Percentiles rank a stretch among this genome's conserved stretches.
phyloP scores from a whole-genome alignment of 2,797 vertebrate species.

The Manis pentadactyla region DNA sequence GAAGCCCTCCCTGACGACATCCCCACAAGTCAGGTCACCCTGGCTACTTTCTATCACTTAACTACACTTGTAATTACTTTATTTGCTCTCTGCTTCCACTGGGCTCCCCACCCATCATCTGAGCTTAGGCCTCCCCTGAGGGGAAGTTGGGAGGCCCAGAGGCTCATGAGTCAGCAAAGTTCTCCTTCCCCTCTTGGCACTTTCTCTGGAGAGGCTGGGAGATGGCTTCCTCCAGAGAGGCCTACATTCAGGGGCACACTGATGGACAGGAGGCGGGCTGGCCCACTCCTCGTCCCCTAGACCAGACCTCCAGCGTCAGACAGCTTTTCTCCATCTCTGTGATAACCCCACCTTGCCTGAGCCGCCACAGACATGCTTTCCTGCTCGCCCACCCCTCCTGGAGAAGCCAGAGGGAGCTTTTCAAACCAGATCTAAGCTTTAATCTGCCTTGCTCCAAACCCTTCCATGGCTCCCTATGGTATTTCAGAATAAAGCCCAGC shows the following conservation, averaged over 20 bases:
- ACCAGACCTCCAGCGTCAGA: neutral
- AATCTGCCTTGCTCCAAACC: neutral
- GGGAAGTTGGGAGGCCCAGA: slow-evolving; percentile 44
- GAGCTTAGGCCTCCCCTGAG: neutral
- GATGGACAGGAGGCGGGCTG: neutral
- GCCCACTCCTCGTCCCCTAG: fast-evolving
- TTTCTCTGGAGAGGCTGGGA: slow-evolving; percentile 29
- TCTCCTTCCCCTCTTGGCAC: slow-evolving; percentile 47
- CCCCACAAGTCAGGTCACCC: neutral
- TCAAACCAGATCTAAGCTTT: neutral
- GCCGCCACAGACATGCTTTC: fast-evolving
- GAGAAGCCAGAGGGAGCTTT: neutral
- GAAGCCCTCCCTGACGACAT: neutral
- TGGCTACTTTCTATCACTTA: neutral
- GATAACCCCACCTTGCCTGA: neutral
- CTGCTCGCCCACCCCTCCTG: neutral
- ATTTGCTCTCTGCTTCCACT: neutral
- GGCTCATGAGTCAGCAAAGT: slow-evolving; percentile 51
- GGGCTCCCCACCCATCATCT: neutral
- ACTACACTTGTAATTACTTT: neutral
- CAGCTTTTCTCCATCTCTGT: neutral
- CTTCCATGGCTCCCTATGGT: neutral
- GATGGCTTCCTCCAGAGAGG: neutral
- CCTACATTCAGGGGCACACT: neutral
- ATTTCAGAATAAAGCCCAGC: neutral